These are phyloP conservation scores for Paracentrotus lividus DNA, from an alignment of 53 echinoderm and acorn worm species.

Conservation along the genomic window DNA sequence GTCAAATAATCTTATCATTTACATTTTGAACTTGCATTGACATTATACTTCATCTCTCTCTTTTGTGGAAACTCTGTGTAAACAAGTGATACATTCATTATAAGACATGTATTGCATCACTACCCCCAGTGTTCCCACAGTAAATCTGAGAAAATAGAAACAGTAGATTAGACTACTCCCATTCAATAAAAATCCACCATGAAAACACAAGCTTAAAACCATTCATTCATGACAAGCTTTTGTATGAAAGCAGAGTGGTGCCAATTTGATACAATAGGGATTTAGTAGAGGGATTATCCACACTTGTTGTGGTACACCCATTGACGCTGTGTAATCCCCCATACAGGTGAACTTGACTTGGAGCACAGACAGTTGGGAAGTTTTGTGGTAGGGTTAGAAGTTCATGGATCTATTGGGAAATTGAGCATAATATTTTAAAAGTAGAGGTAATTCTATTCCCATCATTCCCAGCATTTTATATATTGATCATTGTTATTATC, in stretches of 20 bases:
- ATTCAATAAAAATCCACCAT: background rate
- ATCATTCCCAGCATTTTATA: too few species aligned
- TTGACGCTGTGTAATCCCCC: background rate
- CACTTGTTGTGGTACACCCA: background rate
- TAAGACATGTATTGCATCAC: background rate
- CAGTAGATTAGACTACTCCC: background rate
- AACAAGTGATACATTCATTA: background rate
- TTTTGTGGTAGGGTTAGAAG: background rate
- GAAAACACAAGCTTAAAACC: background rate
- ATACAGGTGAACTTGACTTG: background rate
- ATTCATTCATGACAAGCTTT: background rate
- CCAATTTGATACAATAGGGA: conserved; percentile 33
- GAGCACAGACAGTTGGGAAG: background rate
- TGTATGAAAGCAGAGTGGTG: conserved; percentile 4
- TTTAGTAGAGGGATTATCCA: background rate
- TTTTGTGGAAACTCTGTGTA: background rate
- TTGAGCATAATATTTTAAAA: too few species aligned
- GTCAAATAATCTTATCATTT: too few species aligned
- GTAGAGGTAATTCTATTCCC: too few species aligned
- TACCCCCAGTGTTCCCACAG: background rate
- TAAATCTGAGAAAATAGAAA: background rate
- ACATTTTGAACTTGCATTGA: too few species aligned
- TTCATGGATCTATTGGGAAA: background rate
- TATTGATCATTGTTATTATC: too few species aligned
- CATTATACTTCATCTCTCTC: background rate